Percentiles rank a stretch among this genome's conserved stretches.
phyloP scores from a whole-genome alignment of 2,888 invertebrate species.

The Polydrusus cervinus region DNA sequence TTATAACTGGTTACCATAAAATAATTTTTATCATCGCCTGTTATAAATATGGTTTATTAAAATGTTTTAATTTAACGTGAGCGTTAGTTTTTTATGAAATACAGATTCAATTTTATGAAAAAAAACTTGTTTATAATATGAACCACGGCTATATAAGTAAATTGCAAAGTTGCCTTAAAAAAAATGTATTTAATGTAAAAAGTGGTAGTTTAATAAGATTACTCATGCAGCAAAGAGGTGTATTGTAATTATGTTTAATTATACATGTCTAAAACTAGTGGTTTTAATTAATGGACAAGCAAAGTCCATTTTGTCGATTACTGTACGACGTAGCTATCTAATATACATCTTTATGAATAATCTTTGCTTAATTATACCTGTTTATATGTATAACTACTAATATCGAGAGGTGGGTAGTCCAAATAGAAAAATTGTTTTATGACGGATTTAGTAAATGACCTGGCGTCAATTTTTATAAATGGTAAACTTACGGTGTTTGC shows the following conservation, averaged over 20 bases:
- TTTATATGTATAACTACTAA: background rate
- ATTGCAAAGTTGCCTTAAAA: constrained; percentile 2
- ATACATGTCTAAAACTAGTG: constrained; percentile 3
- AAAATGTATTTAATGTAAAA: constrained; percentile 5
- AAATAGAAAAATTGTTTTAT: too few species aligned
- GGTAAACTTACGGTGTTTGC: too few species aligned
- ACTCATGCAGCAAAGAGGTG: constrained; percentile 3
- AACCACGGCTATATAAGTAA: background rate
- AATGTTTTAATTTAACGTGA: background rate
- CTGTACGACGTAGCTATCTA: background rate
- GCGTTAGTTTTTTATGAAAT: background rate
- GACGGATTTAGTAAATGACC: too few species aligned
- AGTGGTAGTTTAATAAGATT: constrained; percentile 1
- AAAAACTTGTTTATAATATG: background rate
- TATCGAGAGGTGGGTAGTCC: too few species aligned
- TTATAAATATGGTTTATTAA: background rate
- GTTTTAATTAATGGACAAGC: background rate
- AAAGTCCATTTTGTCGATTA: constrained; percentile 4
- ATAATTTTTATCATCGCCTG: background rate
- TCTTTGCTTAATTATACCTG: background rate
- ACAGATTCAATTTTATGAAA: background rate
- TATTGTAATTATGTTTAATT: constrained; percentile 9
- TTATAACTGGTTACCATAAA: background rate
- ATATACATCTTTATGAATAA: background rate
- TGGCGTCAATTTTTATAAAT: too few species aligned